Evolutionary conservation across 1,140 invertebrate genomes (phyloP).

Genomic region (Rhyzopertha dominica): DNA sequence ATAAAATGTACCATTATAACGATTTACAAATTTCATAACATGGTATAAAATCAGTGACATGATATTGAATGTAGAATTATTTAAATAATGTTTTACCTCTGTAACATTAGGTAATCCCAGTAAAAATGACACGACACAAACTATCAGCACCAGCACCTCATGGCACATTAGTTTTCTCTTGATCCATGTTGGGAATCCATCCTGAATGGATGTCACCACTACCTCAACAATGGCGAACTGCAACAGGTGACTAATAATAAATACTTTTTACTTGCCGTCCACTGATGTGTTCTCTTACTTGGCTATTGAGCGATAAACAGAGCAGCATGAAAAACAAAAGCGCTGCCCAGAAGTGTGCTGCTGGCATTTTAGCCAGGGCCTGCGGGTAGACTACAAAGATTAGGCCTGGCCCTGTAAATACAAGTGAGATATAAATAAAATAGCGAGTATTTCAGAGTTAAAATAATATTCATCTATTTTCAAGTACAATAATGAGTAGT

Average conservation of each 20-base stretch:
- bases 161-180: conserved; percentile 76
- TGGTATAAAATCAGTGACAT: neutral
- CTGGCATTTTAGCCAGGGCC: conserved; percentile 83
- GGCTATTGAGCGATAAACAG: conserved; percentile 84
- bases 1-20: neutral
- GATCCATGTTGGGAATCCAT: conserved; percentile 81
- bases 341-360: conserved; percentile 77
- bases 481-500: too few species aligned
- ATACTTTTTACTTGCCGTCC: neutral
- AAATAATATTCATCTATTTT: too few species aligned
- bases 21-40: conserved; percentile 6
- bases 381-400: conserved; percentile 88
- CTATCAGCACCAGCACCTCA: conserved; percentile 76
- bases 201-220: conserved; percentile 86
- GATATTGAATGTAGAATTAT: conserved; percentile 11
- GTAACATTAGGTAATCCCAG: conserved; percentile 82
- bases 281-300: conserved; percentile 55
- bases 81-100: too few species aligned
- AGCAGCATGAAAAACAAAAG: conserved; percentile 89
- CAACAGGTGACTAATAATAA: conserved; percentile 45
- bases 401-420: conserved; percentile 71
- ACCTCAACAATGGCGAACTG: conserved; percentile 88
- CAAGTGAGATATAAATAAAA: too few species aligned
- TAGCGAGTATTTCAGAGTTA: conserved; percentile 1
- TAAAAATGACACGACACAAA: conserved; percentile 77